Evolutionary conservation across 2,888 invertebrate species (phyloP).

Genomic region (Lamellibrachia columna): DNA sequence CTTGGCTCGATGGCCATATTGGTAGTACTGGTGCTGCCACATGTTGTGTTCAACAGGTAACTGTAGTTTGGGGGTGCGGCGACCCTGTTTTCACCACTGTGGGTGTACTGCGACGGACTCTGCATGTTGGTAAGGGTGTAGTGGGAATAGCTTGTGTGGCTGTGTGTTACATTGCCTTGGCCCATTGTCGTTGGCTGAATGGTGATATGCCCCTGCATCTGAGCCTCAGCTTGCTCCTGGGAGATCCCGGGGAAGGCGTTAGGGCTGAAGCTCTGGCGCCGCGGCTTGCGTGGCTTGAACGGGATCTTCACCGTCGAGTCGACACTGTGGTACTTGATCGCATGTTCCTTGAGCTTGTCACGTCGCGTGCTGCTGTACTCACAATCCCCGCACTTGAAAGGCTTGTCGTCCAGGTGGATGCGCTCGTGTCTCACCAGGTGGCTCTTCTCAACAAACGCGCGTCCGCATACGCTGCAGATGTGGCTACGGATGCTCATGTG

Average conservation of each 20-base stretch:
- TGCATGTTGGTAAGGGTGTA: not conserved
- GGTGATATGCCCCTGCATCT: not conserved
- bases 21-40: not conserved
- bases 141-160: not conserved
- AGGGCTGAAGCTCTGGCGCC: not conserved
- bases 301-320: not conserved
- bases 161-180: not conserved
- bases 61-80: slow-evolving; percentile 11
- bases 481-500: slow-evolving; percentile 70
- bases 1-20: not conserved
- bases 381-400: slow-evolving; percentile 74
- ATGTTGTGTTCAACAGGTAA: slow-evolving; percentile 1
- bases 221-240: not conserved
- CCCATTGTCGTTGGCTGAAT: not conserved
- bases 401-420: slow-evolving; percentile 74
- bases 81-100: not conserved
- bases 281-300: not conserved
- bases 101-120: not conserved
- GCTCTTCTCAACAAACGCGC: slow-evolving; percentile 76
- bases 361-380: slow-evolving; percentile 74
- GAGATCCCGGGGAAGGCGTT: not conserved
- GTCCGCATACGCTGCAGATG: slow-evolving; percentile 72
- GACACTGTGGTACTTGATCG: slow-evolving; percentile 66
- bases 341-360: slow-evolving; percentile 74
- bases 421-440: slow-evolving; percentile 76